Percentiles rank a stretch among this genome's conserved stretches.
Evolutionary conservation across 2,888 invertebrate genomes (phyloP).

Genomic region (Stramonita haemastoma): DNA sequence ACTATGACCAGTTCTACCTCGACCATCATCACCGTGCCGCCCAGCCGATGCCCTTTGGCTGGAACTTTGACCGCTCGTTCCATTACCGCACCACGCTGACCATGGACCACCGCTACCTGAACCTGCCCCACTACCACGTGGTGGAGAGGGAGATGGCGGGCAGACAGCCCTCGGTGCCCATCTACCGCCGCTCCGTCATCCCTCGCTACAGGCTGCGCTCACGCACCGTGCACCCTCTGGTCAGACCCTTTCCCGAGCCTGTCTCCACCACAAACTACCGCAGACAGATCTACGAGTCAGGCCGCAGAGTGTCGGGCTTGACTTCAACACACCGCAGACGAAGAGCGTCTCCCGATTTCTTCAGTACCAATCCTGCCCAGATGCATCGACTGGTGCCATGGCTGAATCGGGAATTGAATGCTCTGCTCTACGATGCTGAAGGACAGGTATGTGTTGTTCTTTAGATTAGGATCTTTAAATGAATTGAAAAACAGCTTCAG

Average conservation of each 20-base stretch:
- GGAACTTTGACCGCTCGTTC: constrained; percentile 64
- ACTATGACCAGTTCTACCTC: constrained; percentile 83
- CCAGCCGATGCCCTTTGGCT: constrained; percentile 41
- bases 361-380: constrained; percentile 84
- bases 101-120: constrained; percentile 52
- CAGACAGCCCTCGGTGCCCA: background rate
- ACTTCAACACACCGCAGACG: constrained; percentile 67
- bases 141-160: background rate
- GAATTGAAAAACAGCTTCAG: no score
- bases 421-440: constrained; percentile 80
- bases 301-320: constrained; percentile 86
- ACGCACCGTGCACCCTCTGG: background rate
- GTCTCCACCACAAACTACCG: constrained; percentile 78
- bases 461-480: no score
- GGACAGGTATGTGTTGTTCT: constrained; percentile 8
- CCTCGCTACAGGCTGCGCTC: constrained; percentile 32
- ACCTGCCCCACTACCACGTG: background rate
- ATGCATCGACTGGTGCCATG: constrained; percentile 90
- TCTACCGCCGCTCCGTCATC: background rate
- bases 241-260: constrained; percentile 41
- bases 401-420: constrained; percentile 91
- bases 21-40: constrained; percentile 48
- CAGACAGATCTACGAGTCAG: constrained; percentile 86
- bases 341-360: constrained; percentile 73
- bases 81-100: constrained; percentile 76